Conservation (phyloP, 2,888 invertebrate genomes). For the Argynnis bischoffii region DNA sequence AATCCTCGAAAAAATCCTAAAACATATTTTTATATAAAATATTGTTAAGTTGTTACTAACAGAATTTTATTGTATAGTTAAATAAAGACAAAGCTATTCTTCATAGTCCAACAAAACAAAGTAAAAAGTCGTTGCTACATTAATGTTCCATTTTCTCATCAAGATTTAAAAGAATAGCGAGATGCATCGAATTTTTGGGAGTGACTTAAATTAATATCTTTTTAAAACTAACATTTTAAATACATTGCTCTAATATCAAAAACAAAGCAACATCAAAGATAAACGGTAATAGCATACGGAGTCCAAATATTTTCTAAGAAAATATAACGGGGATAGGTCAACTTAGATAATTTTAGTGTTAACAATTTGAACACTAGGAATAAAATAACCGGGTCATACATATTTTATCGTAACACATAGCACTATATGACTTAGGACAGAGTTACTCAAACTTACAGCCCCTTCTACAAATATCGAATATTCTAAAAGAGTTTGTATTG, state of each 20-base stretch:
- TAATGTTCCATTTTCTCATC: conserved; percentile 11
- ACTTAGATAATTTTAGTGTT: conserved; percentile 9
- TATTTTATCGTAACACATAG: too few relatives aligned
- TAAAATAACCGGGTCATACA: background rate
- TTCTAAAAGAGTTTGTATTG: too few relatives aligned
- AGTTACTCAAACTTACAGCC: too few relatives aligned
- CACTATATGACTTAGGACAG: too few relatives aligned
- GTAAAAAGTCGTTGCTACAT: conserved; percentile 14
- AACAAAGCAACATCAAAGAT: conserved; percentile 6
- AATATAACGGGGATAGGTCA: background rate
- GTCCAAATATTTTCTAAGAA: background rate
- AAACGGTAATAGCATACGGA: background rate
- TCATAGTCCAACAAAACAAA: conserved; percentile 5
- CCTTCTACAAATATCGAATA: too few relatives aligned
- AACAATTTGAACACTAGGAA: background rate
- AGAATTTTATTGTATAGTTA: too few relatives aligned
- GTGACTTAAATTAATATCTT: conserved; percentile 19
- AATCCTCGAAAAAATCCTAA: too few relatives aligned
- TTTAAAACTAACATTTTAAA: conserved; percentile 9
- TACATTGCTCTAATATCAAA: conserved; percentile 1
- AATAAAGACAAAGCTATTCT: conserved; percentile 1
- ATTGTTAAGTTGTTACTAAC: too few relatives aligned
- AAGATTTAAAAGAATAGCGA: conserved; percentile 8
- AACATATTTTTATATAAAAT: too few relatives aligned
- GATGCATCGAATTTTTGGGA: conserved; percentile 6